These are phyloP conservation scores for Lucinisca nassula DNA, from an alignment of 2,888 invertebrate genomes.

Conservation along the genomic window DNA sequence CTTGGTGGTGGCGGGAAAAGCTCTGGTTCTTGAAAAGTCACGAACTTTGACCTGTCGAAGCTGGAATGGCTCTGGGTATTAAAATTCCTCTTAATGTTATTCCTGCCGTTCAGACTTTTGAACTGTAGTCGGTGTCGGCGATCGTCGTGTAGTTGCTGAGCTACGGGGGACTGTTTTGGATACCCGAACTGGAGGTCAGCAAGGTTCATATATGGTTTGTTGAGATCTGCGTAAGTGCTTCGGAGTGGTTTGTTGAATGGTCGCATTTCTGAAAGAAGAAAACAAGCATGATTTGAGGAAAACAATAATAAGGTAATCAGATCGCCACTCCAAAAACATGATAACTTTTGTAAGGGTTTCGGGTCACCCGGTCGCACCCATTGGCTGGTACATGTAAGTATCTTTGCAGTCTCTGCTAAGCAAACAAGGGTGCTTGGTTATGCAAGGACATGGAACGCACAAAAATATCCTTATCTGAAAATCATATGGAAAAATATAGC, in stretches of 20 bases:
- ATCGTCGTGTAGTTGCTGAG: conserved; percentile 61
- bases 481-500: too few species aligned
- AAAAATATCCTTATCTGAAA: too few species aligned
- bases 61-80: conserved; percentile 52
- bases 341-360: too few species aligned
- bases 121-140: conserved; percentile 59
- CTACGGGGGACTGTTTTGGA: conserved; percentile 45
- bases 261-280: conserved; percentile 40
- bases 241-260: conserved; percentile 34
- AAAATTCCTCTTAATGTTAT: conserved; percentile 35
- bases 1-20: conserved; percentile 56
- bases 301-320: too few species aligned
- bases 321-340: too few species aligned
- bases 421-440: too few species aligned
- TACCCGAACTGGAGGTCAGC: conserved; percentile 55
- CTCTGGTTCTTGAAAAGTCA: conserved; percentile 43
- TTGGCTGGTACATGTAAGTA: too few species aligned
- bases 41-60: conserved; percentile 42
- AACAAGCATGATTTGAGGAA: background rate
- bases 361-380: too few species aligned
- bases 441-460: too few species aligned
- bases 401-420: too few species aligned
- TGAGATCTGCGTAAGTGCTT: conserved; percentile 46
- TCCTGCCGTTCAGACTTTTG: conserved; percentile 36
- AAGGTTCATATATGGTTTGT: conserved; percentile 64